Evolutionary conservation across 2,113 vertebrate genomes (phyloP).

Genomic region (Leuciscus idus): DNA sequence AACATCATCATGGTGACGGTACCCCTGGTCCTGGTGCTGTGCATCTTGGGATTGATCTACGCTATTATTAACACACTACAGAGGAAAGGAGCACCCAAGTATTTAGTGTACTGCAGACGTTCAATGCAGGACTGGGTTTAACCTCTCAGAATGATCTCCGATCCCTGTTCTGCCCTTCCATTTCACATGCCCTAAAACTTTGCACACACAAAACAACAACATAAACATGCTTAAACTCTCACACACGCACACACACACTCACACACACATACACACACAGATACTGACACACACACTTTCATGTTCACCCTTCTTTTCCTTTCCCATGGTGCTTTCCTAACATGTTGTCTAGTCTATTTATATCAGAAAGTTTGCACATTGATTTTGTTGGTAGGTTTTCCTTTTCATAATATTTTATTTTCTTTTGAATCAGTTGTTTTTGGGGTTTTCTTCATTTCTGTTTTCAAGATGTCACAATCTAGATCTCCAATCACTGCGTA

Average conservation of each 20-base stretch:
- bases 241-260: neutral
- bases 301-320: conserved; percentile 56
- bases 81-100: conserved; percentile 88
- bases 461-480: conserved; percentile 36
- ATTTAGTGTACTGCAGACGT: conserved; percentile 95
- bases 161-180: conserved; percentile 26
- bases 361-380: conserved; percentile 75
- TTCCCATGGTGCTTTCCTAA: conserved; percentile 82
- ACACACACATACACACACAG: conserved; percentile 17
- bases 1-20: conserved; percentile 91
- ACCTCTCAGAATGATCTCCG: conserved; percentile 62
- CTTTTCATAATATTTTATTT: conserved; percentile 38
- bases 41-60: conserved; percentile 88
- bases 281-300: conserved; percentile 24
- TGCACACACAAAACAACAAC: conserved; percentile 41
- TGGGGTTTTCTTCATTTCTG: conserved; percentile 54
- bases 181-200: conserved; percentile 1
- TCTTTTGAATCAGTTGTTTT: conserved; percentile 62
- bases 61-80: conserved; percentile 93
- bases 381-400: conserved; percentile 63
- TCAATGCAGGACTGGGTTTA: conserved; percentile 98
- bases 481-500: conserved; percentile 26
- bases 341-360: conserved; percentile 74
- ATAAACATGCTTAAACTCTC: conserved; percentile 16
- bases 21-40: conserved; percentile 89